Percentiles rank a stretch among this genome's conserved stretches.
Conservation (phyloP, 23 tunicate species). For the Styela plicata region DNA sequence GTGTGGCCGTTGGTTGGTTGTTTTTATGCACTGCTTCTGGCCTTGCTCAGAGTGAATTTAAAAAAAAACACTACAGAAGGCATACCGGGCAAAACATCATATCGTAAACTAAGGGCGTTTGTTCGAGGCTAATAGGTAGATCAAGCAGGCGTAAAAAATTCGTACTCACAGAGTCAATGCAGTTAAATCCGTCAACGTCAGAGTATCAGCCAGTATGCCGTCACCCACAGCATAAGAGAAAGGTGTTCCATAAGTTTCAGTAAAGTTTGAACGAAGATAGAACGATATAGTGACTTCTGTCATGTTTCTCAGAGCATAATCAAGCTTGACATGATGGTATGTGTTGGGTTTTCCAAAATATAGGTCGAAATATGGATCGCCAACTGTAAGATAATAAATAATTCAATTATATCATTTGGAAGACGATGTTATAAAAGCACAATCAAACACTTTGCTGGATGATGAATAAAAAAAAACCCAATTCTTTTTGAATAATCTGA, state of each 20-base stretch:
- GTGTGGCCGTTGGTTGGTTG: too few species aligned
- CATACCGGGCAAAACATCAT: too few species aligned
- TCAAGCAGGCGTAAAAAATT: too few species aligned
- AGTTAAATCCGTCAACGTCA: slow-evolving; percentile 73
- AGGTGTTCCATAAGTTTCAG: slow-evolving; percentile 74
- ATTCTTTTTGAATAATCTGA: too few species aligned
- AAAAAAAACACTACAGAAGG: too few species aligned
- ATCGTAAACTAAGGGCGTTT: too few species aligned
- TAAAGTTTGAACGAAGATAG: slow-evolving; percentile 58
- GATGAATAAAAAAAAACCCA: too few species aligned
- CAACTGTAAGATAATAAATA: slow-evolving; percentile 40
- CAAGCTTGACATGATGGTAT: slow-evolving; percentile 64
- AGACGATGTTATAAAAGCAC: background rate
- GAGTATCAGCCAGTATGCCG: slow-evolving; percentile 63
- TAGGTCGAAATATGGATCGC: slow-evolving; percentile 73
- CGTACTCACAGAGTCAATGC: slow-evolving; percentile 84
- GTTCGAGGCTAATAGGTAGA: too few species aligned
- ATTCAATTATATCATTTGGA: too few species aligned
- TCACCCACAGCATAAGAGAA: slow-evolving; percentile 91
- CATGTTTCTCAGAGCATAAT: slow-evolving; percentile 70
- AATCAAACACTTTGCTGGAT: too few species aligned
- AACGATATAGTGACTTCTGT: slow-evolving; percentile 79
- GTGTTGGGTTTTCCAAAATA: slow-evolving; percentile 60
- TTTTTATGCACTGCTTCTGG: too few species aligned
- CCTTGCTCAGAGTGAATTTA: too few species aligned